Evolutionary conservation across 2,888 invertebrate species (phyloP), one percentile per base, ranked within the genome.

Genomic region (Watsonalla cultraria): DNA sequence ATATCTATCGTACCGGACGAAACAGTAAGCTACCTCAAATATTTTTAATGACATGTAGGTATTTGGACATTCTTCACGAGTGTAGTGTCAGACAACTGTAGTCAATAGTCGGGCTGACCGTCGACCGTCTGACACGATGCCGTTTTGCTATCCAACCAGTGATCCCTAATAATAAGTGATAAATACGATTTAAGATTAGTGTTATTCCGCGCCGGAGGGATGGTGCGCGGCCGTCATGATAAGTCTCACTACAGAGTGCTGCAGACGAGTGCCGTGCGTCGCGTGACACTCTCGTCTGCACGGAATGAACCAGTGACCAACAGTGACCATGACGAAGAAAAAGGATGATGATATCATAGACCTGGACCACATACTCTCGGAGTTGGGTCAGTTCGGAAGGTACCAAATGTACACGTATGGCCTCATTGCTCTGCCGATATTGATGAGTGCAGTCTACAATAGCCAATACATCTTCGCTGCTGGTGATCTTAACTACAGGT

Each of bases 381-480:
- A 87, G 66, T 59, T 91, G 58, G 91, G 91, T 7, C 77, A 80
- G 54, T 91, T 86, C 65, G 91, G 91, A 5, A 78, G 79, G 51
- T 91, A 84, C 68, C 92, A 92, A 74, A 61, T 80, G 34, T 63
- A 71, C 45, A 85, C 84, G 55, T 92, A 85, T 66, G 55, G 72
- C 9, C 72, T 90, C 51, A 80, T 92, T 24, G 72, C 85, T 46
- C n/a, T 92, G 37, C 86, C 91, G 0, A 77, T 92, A 7, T 59
- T 91, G 49, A 82, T 91, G 62, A 82, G 84, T 47, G 89, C 92
- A 5, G 65, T 87, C 8, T 86, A 89, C 63, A 89, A 87, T 55
- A 76, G 87, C n/a, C 87, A 90, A 60, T 92, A 90, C 61, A 82
- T 92, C 35, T 92, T 92, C 67, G 81, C 84, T 0, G 91, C 92